Evolutionary conservation across 2,797 vertebrate species (phyloP).

Genomic region (Lacerta viridis): DNA sequence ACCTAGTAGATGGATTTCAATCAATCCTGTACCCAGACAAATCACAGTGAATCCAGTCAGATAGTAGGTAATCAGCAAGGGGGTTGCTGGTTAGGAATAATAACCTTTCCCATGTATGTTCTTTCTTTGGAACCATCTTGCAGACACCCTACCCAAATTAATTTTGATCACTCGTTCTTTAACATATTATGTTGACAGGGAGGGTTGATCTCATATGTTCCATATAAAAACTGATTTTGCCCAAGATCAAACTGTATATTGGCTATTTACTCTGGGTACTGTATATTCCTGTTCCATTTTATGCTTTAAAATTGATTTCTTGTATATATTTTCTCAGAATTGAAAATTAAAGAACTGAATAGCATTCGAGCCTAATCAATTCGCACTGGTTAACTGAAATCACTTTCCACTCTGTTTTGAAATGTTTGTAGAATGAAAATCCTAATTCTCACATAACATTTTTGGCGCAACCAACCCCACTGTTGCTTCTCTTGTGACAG

Average conservation of each 20-base stretch:
- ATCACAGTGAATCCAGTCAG: slow-evolving; percentile 7
- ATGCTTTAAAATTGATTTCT: slow-evolving; percentile 77
- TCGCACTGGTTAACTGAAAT: slow-evolving; percentile 64
- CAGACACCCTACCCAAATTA: slow-evolving; percentile 59
- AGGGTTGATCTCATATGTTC: slow-evolving; percentile 57
- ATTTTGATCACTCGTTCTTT: slow-evolving; percentile 67
- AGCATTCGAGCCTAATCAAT: slow-evolving; percentile 72
- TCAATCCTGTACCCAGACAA: slow-evolving; percentile 12
- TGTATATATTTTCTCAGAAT: slow-evolving; percentile 70
- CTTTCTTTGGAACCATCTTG: slow-evolving; percentile 33
- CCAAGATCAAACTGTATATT: slow-evolving; percentile 69
- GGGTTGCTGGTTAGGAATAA: slow-evolving; percentile 9
- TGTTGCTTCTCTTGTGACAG: slow-evolving; percentile 48
- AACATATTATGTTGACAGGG: slow-evolving; percentile 48
- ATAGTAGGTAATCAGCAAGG: slow-evolving; percentile 19
- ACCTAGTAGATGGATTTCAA: slow-evolving; percentile 40
- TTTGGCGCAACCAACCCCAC: slow-evolving; percentile 29
- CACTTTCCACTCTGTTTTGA: slow-evolving; percentile 51
- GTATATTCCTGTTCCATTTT: slow-evolving; percentile 69
- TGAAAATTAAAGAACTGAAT: slow-evolving; percentile 73
- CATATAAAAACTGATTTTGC: slow-evolving; percentile 71
- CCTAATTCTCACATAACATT: slow-evolving; percentile 35
- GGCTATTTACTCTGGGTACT: slow-evolving; percentile 69
- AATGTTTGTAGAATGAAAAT: slow-evolving; percentile 51
- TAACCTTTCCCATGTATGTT: slow-evolving; percentile 16